Percentiles rank a stretch among this genome's conserved stretches.
Conservation (phyloP, 2,113 vertebrate species). For the Hippocampus abdominalis region DNA sequence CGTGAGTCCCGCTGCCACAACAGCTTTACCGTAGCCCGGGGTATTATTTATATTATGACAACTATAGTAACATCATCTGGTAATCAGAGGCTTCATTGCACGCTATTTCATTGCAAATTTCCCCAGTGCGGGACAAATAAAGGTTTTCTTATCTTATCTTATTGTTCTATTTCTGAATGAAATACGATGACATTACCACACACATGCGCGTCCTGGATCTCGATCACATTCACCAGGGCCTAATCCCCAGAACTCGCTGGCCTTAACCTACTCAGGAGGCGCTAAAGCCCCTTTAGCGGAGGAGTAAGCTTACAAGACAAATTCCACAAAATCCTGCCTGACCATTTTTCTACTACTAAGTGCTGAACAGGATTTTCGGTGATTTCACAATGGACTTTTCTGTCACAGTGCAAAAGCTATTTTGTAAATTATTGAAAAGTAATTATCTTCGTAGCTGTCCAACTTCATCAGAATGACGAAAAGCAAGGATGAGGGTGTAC, state of each 20-base stretch:
- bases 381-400: constrained; percentile 17
- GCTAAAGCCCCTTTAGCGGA: constrained; percentile 61
- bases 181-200: no score
- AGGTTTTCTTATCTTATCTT: no score
- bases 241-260: constrained; percentile 55
- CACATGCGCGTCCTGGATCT: no score
- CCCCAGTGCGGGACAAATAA: no score
- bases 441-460: neutral
- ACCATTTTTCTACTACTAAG: constrained; percentile 63
- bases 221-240: constrained; percentile 26
- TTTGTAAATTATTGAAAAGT: neutral
- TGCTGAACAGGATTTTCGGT: constrained; percentile 33
- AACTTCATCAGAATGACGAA: neutral
- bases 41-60: no score
- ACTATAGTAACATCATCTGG: no score
- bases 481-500: neutral
- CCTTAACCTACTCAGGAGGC: constrained; percentile 47
- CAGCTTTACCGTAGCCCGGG: no score
- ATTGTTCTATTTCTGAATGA: no score
- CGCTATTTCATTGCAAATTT: no score
- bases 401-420: neutral
- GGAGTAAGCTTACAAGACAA: constrained; percentile 61
- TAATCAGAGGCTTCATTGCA: no score
- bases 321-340: constrained; percentile 53
- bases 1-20: no score